phyloP scores from a whole-genome alignment of 1,140 invertebrate species.

The Rhyacophila brunnea region DNA sequence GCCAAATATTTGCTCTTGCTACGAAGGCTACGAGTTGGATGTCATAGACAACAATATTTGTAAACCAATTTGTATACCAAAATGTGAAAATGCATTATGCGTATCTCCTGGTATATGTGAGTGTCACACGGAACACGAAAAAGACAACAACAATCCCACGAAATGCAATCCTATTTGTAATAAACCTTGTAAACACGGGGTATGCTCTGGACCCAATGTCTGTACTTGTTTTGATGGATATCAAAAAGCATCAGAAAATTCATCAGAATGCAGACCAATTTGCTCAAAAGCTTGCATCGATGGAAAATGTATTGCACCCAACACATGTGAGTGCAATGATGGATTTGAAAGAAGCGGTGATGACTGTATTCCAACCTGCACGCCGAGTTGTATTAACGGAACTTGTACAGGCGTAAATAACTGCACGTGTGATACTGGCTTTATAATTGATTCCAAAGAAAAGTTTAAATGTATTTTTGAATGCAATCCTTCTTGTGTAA shows the following conservation, averaged over 20 bases:
- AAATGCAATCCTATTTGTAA: constrained; percentile 48
- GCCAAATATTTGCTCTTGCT: constrained; percentile 51
- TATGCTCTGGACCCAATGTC: constrained; percentile 47
- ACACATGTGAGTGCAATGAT: constrained; percentile 31
- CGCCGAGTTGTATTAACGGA: not conserved
- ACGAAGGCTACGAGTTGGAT: not conserved
- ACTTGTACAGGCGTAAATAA: constrained; percentile 3
- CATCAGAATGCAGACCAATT: constrained; percentile 40
- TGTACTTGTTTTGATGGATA: constrained; percentile 40
- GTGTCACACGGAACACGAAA: constrained; percentile 31
- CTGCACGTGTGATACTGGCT: constrained; percentile 43
- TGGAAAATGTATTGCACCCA: constrained; percentile 48
- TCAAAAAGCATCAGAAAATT: not conserved
- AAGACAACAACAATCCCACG: not conserved
- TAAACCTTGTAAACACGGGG: constrained; percentile 45
- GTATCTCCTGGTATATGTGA: constrained; percentile 46
- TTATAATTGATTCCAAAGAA: not conserved
- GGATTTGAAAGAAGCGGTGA: not conserved
- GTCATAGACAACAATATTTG: constrained; percentile 9
- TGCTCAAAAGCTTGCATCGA: constrained; percentile 48
- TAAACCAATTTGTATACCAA: constrained; percentile 1
- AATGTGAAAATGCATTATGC: constrained; percentile 42
- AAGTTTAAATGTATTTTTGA: constrained; percentile 3
- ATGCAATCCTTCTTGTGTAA: constrained; percentile 8
- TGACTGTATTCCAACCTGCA: constrained; percentile 1